Evolutionary conservation across 2,888 invertebrate species (phyloP).

Genomic region (Lochmaea crataegi): DNA sequence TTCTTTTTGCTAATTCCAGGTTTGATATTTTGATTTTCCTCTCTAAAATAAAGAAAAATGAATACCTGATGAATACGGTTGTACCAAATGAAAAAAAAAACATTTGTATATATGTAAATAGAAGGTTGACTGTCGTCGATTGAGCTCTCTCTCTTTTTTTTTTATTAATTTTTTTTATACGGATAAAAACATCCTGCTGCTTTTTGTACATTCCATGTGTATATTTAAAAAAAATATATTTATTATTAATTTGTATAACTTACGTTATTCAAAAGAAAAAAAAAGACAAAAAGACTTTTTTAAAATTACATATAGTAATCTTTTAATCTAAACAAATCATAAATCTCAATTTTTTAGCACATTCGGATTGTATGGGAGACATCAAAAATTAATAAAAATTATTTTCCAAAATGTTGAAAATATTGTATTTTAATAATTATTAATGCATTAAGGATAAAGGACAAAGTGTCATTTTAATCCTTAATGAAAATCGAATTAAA

Average conservation of each 20-base stretch:
- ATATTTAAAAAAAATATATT: slow-evolving; percentile 41
- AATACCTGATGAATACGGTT: slow-evolving; percentile 56
- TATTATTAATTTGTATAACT: slow-evolving; percentile 44
- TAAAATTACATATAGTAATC: slow-evolving; percentile 26
- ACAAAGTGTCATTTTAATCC: no score
- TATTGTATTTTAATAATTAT: no score
- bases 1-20: not conserved
- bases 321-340: slow-evolving; percentile 27
- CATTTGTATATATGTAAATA: slow-evolving; percentile 50
- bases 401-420: no score
- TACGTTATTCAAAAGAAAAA: not conserved
- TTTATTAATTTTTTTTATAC: slow-evolving; percentile 47
- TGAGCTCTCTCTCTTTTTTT: slow-evolving; percentile 17
- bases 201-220: slow-evolving; percentile 45
- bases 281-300: slow-evolving; percentile 20
- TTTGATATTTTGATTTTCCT: slow-evolving; percentile 12
- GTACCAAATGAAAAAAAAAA: slow-evolving; percentile 57
- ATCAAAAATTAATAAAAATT: slow-evolving; percentile 3
- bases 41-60: slow-evolving; percentile 33
- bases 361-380: slow-evolving; percentile 22
- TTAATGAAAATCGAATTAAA: no score
- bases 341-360: slow-evolving; percentile 34
- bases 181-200: slow-evolving; percentile 40
- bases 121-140: slow-evolving; percentile 45
- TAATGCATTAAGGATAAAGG: no score